Evolutionary conservation across 2,888 invertebrate species (phyloP), one percentile per base, ranked within the genome.

Genomic region (Archaeoteleia sp.): DNA sequence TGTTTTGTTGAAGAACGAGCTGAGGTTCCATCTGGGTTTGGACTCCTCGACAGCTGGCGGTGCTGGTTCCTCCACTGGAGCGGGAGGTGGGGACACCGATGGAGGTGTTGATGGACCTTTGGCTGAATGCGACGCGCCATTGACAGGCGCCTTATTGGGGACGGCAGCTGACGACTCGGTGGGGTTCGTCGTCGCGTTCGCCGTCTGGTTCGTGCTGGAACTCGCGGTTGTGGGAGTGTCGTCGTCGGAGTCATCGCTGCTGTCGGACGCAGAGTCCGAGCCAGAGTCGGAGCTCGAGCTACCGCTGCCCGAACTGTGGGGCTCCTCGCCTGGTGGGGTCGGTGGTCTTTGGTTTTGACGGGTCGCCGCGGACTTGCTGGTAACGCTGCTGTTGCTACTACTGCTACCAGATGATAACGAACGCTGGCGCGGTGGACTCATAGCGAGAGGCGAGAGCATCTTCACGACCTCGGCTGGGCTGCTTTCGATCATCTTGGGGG

Each of bases 221-320:
- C n/a, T n/a, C 6, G 43, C 29, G 1, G 58, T 25, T 2, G 57
- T 73, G 25, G 74, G 62, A 4, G 72, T 66, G 13, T 87, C 87
- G 43, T 88, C 88, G 29, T 85, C 87, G 32, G 88, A 87, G 61
- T 88, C 88, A 66, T 89, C 88, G 72, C 87, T 88, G 75, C 87
- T 88, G 48, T 89, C 90, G 1, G 89, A 87, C 8, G 89, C 89
- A 0, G 91, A 89, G 67, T 90, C 88, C 3, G 90, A 88, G 68
- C 88, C 88, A 0, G 91, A 89, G 76, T 89, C 91, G 29, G 90
- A 90, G 0, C 89, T 90, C 1, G 91, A 90, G 2, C 88, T 87
- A 75, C 89, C 87, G 77, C 89, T 87, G 77, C 87, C 87, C 8
- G 85, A 84, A 40, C 84, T 85, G 14, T 73, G 90, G 79, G 80